Evolutionary conservation across 2,888 invertebrate genomes (phyloP), one percentile per base, ranked within the genome.

Genomic region (Leucoptera coffeella): DNA sequence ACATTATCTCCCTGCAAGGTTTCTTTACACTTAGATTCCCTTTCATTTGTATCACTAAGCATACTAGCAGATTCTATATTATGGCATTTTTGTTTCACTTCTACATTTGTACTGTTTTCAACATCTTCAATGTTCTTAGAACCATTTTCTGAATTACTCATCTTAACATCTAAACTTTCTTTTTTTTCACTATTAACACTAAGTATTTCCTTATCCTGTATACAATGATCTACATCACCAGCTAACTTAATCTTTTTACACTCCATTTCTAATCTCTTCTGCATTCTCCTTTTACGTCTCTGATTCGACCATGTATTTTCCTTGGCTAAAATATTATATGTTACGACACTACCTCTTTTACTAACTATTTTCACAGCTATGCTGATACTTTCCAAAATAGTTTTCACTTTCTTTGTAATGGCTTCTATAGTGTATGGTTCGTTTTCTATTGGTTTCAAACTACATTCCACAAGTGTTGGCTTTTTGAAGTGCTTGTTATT

Each of bases 261-360:
- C 6, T 6, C 9, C 9, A 33, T 34, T 34, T 47, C 40, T 7
- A 38, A 36, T 36, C 56, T 54, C 40, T 74, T 73, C 30, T 49
- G 33, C 31, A 74, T 61, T 36, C 90, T 72, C 37, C 84, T 72
- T 57, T 82, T 85, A 34, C 82, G 73, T 36, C 92, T 71, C 45
- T 84, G 83, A 52, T 90, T 77, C 2, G 82, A 78, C 92, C 92
- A 92, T 10, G 85, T 86, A 46, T 89, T 85, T 27, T 72, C 59
- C 31, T 50, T 42, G 2, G 86, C 84, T 31, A 54, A 61, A 25
- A 85, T 47, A 41, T 77, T 69, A 40, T 78, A 61, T 11, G 64
- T 43, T 19, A 55, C 31, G 25, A 43, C 43, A 21, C 42, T 50
- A 20, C 50, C 50, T 31, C 48, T 47, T 39, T 59, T 65, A 25